Evolutionary conservation across 2,113 vertebrate species (phyloP).

Genomic region (Ammodytes marinus): DNA sequence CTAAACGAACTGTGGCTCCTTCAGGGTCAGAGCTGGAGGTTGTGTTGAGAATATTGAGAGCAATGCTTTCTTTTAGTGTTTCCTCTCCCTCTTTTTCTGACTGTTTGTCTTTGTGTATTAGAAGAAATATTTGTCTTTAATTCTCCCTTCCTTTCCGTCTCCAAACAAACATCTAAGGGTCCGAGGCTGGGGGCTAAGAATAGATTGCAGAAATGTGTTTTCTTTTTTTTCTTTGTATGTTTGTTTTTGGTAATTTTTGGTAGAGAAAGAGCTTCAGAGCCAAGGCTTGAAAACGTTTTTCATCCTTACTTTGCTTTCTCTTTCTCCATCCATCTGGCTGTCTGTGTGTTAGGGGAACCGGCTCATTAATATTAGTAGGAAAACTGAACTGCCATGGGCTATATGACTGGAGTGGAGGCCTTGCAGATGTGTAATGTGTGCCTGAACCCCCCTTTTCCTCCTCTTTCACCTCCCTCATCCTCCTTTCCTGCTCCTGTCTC

Average conservation of each 20-base stretch:
- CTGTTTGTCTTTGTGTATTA: constrained; percentile 1
- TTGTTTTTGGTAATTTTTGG: neutral
- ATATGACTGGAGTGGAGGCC: constrained; percentile 53
- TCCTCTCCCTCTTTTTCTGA: neutral
- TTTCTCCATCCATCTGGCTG: constrained; percentile 21
- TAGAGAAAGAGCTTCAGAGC: neutral
- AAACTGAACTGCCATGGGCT: constrained; percentile 53
- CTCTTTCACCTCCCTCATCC: constrained; percentile 60
- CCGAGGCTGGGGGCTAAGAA: neutral
- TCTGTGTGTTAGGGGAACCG: constrained; percentile 21
- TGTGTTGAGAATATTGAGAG: neutral
- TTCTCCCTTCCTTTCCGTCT: constrained; percentile 11
- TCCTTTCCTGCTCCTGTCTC: constrained; percentile 51
- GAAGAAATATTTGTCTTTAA: constrained; percentile 26
- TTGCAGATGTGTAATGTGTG: constrained; percentile 59
- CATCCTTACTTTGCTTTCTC: neutral
- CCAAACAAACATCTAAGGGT: neutral
- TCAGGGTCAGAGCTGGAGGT: constrained; percentile 30
- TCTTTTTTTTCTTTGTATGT: neutral
- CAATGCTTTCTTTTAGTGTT: neutral
- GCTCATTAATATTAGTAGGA: constrained; percentile 40
- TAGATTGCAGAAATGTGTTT: neutral
- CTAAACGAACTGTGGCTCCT: constrained; percentile 22
- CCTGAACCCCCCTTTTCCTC: constrained; percentile 58
- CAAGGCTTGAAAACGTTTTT: neutral